phyloP scores from a whole-genome alignment of 2,888 invertebrate genomes.

The Auanema freiburgensis region DNA sequence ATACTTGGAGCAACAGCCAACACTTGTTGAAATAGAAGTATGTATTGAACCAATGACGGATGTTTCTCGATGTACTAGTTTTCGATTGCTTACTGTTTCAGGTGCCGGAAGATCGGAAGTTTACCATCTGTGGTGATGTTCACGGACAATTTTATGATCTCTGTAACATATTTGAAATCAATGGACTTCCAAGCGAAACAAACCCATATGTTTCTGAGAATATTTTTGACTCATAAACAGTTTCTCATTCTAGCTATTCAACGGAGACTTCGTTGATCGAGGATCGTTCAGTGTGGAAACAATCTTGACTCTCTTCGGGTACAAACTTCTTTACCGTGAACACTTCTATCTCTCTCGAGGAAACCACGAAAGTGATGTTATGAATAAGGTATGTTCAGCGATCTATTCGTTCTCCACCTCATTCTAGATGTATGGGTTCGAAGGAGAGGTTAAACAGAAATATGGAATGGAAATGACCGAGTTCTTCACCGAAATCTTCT shows the following conservation, averaged over 20 bases:
- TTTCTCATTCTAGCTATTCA: slow-evolving; percentile 76
- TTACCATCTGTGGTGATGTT: slow-evolving; percentile 97
- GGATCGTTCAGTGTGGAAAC: slow-evolving; percentile 99
- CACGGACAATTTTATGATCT: slow-evolving; percentile 99
- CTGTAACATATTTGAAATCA: slow-evolving; percentile 93
- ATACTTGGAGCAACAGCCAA: slow-evolving; percentile 75
- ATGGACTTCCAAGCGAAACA: slow-evolving; percentile 88
- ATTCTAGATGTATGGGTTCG: slow-evolving; percentile 88
- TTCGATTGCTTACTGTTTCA: neutral
- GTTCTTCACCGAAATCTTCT: slow-evolving; percentile 96
- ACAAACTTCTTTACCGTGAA: slow-evolving; percentile 90
- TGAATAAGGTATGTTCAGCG: slow-evolving; percentile 73
- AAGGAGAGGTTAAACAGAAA: slow-evolving; percentile 95
- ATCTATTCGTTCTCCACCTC: neutral
- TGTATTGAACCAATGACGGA: neutral
- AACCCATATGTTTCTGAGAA: slow-evolving; percentile 96
- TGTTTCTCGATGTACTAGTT: neutral
- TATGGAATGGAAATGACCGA: slow-evolving; percentile 90
- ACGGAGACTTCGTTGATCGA: slow-evolving; percentile 98
- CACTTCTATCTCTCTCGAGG: slow-evolving; percentile 97
- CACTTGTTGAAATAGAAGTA: slow-evolving; percentile 86
- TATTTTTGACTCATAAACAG: neutral
- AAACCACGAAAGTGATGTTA: slow-evolving; percentile 95
- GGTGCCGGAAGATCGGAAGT: slow-evolving; percentile 69
- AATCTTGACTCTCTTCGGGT: slow-evolving; percentile 93